These are phyloP conservation scores for Psylliodes chrysocephalus DNA, from an alignment of 2,888 invertebrate species.

Conservation along the genomic window DNA sequence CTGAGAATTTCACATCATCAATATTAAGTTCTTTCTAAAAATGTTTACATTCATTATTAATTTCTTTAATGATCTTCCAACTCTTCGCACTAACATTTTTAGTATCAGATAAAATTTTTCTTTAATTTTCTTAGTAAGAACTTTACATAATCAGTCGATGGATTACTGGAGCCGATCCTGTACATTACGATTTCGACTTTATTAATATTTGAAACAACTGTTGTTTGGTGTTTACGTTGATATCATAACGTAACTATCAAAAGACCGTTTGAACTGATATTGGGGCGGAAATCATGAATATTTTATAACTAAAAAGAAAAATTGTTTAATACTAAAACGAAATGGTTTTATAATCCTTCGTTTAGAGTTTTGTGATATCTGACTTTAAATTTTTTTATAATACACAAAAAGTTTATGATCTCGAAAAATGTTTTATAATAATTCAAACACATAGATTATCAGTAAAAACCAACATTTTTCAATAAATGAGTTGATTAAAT, in stretches of 20 bases:
- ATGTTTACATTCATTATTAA: neutral
- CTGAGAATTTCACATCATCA: too few species aligned
- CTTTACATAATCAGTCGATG: too few species aligned
- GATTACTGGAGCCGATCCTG: neutral
- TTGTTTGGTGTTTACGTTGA: slow-evolving; percentile 3
- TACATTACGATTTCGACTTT: slow-evolving; percentile 7
- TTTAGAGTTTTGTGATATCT: neutral
- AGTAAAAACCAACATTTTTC: too few species aligned
- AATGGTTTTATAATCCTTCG: neutral
- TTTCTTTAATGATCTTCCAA: neutral
- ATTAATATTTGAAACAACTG: slow-evolving; percentile 8
- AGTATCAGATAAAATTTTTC: too few species aligned
- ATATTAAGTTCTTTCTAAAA: too few species aligned
- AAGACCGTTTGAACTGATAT: slow-evolving; percentile 6
- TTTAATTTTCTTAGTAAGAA: neutral
- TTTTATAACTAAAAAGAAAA: neutral
- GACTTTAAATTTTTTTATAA: too few species aligned
- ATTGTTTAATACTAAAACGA: neutral
- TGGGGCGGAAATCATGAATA: slow-evolving; percentile 3
- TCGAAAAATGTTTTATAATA: too few species aligned
- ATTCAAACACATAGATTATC: too few species aligned
- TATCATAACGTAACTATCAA: slow-evolving; percentile 3
- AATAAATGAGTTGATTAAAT: too few species aligned
- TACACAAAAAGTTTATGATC: too few species aligned
- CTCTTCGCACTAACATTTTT: too few species aligned